Evolutionary conservation across 2,113 vertebrate genomes (phyloP), one percentile per base, ranked within the genome.

Genomic region (Dendrocopos noguchii): DNA sequence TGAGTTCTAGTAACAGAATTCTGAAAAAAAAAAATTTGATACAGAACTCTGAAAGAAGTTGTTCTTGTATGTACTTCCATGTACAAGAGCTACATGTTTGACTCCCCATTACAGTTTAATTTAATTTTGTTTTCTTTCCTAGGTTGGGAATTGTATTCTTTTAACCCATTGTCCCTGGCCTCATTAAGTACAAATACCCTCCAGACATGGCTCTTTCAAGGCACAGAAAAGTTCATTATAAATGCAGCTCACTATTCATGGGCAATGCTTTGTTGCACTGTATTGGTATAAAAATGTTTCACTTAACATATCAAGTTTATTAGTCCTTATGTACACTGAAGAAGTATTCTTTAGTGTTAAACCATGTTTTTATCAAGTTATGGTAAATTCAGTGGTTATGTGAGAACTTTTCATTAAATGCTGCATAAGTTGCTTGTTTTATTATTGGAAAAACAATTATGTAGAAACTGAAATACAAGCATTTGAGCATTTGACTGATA

Each of bases 241-340:
- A 95, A 92, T 91, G 67, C 91, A 96, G 71, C 95, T 92, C 96
- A 61, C 70, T 94, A 15, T 87, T 93, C 88, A 76, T 50, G 25
- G 74, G 74, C 47, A 96, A 47, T 57, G 22, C 60, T 90, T 36
- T 72, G 21, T 83, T 93, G 22, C 91, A 61, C 75, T 93, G 55
- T 33, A 91, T 84, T 78, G 52, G 79, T 89, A 90, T 59, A 93
- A 91, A 89, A 93, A 93, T 67, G 44, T 93, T 96, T 94, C 91
- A 81, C 57, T 96, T 72, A 56, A 55, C 70, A 81, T 93, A 83
- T 95, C 76, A 96, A 97, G 53, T 86, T 94, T 93, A 84, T 93
- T 96, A 95, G 94, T 96, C 88, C 66, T 94, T 96, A 72, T 86
- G 65, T 39, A 97, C 97, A 97, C 87, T 56, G 55, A 93, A 78